Base-by-base conservation (phyloP, 2,888 invertebrate genomes). In the Chalcosyrphus nemorum region DNA sequence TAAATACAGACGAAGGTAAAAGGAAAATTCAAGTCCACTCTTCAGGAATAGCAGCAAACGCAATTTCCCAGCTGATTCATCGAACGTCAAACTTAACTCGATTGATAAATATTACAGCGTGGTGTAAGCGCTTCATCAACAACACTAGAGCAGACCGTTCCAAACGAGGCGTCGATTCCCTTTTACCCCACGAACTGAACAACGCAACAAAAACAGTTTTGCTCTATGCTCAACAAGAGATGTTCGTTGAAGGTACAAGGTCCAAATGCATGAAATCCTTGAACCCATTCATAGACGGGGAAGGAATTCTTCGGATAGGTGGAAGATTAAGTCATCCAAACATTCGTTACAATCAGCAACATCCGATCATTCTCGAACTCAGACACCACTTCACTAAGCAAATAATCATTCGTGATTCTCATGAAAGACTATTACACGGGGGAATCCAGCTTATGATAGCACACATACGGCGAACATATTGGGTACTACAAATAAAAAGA, bases 221-320 rank as follows among this genome's bases (percentile, higher is more conserved):
- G 27, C 52, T 2, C 6, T 7, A 4, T 29, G 29, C 29, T 15
- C 35, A 13, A 35, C 13, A 41, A 13, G 24, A 57, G 3, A 41
- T 41, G 57, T 15, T 24, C 11, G 1, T 13, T n/a, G 7, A 1
- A 13, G 24, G 13, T 24, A 32, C 5, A 11, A 54, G 13, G 1
- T 54, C 54, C 11, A 47, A 63, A 4, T 45, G 63, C n/a, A 47
- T 63, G 21, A 32, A 9, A 32, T 35, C 35, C 2, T 17, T 63
- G 17, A 32, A 63, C 9, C 86, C 84, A 27, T 80, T 84, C 32
- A 2, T 81, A 9, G 84, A 80, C 17, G n/a, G 27, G 1, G 21
- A 57, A 1, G 41, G 13, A 13, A 47, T 78, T 13, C 15, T 71
- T 27, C 54, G 61, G 2, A 56, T 78, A 4, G 84, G 86, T 7